These are phyloP conservation scores for Balaenoptera acutorostrata DNA, from an alignment of 2,113 vertebrate genomes.

Conservation along the genomic window DNA sequence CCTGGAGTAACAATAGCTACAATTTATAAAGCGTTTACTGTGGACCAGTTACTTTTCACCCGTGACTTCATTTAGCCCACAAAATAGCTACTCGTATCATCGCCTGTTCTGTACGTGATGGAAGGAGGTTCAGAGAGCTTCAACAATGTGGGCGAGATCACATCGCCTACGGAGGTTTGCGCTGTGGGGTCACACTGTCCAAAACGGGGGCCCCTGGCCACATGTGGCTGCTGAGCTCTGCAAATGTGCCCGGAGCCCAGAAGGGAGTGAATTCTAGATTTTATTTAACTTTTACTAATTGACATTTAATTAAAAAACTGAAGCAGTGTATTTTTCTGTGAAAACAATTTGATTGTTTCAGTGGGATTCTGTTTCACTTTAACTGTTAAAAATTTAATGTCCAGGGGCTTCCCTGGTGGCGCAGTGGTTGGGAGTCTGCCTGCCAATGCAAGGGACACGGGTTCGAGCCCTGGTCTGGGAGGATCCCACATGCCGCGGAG, in stretches of 20 bases:
- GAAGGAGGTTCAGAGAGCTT: background rate
- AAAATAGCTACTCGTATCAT: background rate
- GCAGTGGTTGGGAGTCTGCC: too few relatives aligned
- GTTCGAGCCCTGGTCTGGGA: too few relatives aligned
- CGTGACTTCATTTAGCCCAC: background rate
- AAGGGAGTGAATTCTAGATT: background rate
- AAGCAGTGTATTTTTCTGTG: background rate
- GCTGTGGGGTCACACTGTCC: fast-evolving
- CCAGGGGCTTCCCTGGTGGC: too few relatives aligned
- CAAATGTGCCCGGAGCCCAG: background rate
- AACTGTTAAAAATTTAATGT: constrained; percentile 17
- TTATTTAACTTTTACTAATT: background rate
- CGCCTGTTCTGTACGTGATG: background rate
- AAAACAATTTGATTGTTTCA: background rate
- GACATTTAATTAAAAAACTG: background rate
- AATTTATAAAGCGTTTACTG: background rate
- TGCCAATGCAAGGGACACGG: too few relatives aligned
- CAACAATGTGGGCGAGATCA: fast-evolving
- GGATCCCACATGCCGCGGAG: too few relatives aligned
- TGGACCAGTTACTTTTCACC: background rate
- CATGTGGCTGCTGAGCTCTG: fast-evolving
- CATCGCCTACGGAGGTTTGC: fast-evolving
- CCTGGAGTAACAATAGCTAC: background rate
- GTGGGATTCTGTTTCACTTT: background rate
- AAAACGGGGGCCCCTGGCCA: fast-evolving